Evolutionary conservation across 2,797 vertebrate genomes (phyloP), one percentile per base, ranked within the genome.

Genomic region (Gallirallus australis): DNA sequence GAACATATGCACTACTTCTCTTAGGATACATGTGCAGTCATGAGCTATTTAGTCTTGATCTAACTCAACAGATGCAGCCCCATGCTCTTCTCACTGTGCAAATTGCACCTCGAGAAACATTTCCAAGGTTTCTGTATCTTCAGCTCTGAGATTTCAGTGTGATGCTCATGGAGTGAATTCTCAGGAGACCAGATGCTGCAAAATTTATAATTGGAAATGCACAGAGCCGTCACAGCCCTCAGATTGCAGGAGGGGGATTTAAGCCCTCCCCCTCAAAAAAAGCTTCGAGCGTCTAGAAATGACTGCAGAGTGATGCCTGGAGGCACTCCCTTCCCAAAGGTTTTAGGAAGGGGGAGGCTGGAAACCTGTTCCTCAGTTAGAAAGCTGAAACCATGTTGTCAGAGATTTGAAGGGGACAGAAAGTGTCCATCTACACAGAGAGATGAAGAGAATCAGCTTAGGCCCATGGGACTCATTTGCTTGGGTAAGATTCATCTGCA

Each of bases 161-260:
- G 54, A 53, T 66, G 78, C 68, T 89, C 53, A 31, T n/a, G 47
- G 82, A 82, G 47, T 8, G 35, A 78, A 78, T 64, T 70, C 89
- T 65, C 82, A 52, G n/a, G 92, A 56, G 86, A 84, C 19, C 86
- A 90, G 89, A 90, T 84, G 89, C 61, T 94, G 75, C 52, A 82
- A 70, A 81, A 81, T 77, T 60, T 92, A 77, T 78, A 72, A 73
- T 28, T 87, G 92, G 75, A 77, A 95, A 69, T 16, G 39, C 60
- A 87, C 48, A 30, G 56, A 82, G 56, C n/a, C 11, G 5, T 45
- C 47, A 23, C 11, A 33, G 77, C 63, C 66, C 48, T 86, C 0
- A 0, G 21, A 7, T 31, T 57, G 56, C 35, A 8, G 31, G 27
- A 45, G 40, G 18, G 56, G 77, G 27, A 89, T 50, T 25, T 37